Evolutionary conservation across 2,113 vertebrate genomes (phyloP).

Genomic region (Dunckerocampus dactyliophorus): DNA sequence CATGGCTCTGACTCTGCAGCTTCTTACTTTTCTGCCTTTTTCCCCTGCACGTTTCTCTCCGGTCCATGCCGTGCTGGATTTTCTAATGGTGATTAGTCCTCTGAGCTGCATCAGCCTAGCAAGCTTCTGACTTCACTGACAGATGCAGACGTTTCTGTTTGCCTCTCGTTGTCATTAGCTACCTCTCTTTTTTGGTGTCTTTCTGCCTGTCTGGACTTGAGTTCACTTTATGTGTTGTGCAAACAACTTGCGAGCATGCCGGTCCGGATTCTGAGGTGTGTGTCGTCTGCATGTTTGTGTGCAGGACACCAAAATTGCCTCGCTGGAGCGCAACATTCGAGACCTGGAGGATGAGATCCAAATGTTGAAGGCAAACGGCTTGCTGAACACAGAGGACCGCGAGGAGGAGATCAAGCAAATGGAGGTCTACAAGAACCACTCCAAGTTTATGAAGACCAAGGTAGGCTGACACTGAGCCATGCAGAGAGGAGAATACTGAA

Average conservation of each 20-base stretch:
- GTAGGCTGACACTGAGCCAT: slow-evolving; percentile 62
- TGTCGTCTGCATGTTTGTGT: slow-evolving; percentile 61
- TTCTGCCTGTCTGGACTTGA: slow-evolving; percentile 18
- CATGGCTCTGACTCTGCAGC: slow-evolving; percentile 45
- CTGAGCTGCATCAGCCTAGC: slow-evolving; percentile 50
- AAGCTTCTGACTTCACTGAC: slow-evolving; percentile 58
- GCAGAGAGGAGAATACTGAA: slow-evolving; percentile 13
- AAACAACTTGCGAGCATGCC: slow-evolving; percentile 47
- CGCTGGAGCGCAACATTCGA: slow-evolving; percentile 94
- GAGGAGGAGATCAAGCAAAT: slow-evolving; percentile 99
- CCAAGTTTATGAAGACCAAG: slow-evolving; percentile 99
- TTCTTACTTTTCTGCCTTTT: slow-evolving; percentile 42
- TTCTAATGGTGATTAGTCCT: slow-evolving; percentile 71
- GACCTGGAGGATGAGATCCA: slow-evolving; percentile 99
- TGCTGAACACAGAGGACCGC: slow-evolving; percentile 90
- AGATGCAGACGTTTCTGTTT: slow-evolving; percentile 58
- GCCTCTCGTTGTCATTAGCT: slow-evolving; percentile 23
- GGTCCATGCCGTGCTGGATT: slow-evolving; percentile 55
- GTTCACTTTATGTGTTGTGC: slow-evolving; percentile 24
- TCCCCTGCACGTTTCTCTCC: slow-evolving; percentile 33
- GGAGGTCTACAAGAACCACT: slow-evolving; percentile 99
- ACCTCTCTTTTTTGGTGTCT: slow-evolving; percentile 10
- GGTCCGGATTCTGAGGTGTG: slow-evolving; percentile 52
- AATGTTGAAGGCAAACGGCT: slow-evolving; percentile 95
- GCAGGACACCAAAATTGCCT: slow-evolving; percentile 98